These are phyloP conservation scores for Speoplatyrhinus poulsoni DNA, from an alignment of 2,113 vertebrate species.

Conservation along the genomic window DNA sequence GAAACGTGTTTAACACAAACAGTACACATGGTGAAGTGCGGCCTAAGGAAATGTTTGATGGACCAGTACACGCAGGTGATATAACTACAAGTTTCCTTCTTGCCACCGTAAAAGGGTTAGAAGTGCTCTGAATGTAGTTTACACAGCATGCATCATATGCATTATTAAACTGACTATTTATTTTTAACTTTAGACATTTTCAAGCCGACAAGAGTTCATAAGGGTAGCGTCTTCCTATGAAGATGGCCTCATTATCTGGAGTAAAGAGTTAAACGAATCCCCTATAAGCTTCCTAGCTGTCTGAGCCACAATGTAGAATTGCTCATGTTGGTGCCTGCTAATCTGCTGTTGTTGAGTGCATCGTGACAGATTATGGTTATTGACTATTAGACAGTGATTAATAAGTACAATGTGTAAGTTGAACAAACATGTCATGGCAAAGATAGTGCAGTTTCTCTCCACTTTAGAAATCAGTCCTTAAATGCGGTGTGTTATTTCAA, in stretches of 20 bases:
- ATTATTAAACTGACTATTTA: background rate
- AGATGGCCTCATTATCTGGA: background rate
- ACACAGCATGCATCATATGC: background rate
- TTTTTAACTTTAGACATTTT: background rate
- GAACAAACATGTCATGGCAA: slow-evolving; percentile 39
- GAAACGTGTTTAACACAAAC: slow-evolving; percentile 39
- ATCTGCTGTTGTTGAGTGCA: slow-evolving; percentile 33
- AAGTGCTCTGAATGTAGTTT: background rate
- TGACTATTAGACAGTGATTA: slow-evolving; percentile 27
- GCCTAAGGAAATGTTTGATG: slow-evolving; percentile 41
- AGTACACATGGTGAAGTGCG: slow-evolving; percentile 37
- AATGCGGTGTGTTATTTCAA: slow-evolving; percentile 11
- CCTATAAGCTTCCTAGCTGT: slow-evolving; percentile 14
- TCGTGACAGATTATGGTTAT: slow-evolving; percentile 3
- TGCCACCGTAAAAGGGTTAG: slow-evolving; percentile 14
- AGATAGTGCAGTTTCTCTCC: slow-evolving; percentile 30
- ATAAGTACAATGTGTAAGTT: slow-evolving; percentile 21
- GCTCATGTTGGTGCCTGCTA: slow-evolving; percentile 13
- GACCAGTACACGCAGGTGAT: slow-evolving; percentile 15
- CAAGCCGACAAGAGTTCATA: background rate
- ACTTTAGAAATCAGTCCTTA: slow-evolving; percentile 7
- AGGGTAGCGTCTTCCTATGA: background rate
- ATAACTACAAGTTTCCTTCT: slow-evolving; percentile 46
- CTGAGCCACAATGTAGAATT: background rate
- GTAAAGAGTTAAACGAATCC: slow-evolving; percentile 8